phyloP scores from a whole-genome alignment of 2,888 invertebrate species.

The Epinotia brunnichana region DNA sequence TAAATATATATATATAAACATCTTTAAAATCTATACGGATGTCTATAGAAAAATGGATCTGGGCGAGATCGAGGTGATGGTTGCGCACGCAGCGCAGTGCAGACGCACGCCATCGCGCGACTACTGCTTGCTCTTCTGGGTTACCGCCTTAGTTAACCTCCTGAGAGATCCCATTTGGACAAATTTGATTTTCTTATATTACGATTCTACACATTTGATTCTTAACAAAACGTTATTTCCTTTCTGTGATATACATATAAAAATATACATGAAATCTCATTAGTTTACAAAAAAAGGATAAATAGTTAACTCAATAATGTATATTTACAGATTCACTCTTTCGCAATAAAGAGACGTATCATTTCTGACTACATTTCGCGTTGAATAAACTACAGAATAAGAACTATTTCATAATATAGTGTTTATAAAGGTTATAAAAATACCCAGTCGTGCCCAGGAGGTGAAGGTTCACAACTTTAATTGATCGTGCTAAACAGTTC shows the following conservation, averaged over 20 bases:
- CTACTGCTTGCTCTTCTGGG: conserved; percentile 3
- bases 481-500: conserved; percentile 31
- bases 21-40: conserved; percentile 18
- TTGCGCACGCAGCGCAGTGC: not conserved
- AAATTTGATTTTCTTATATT: not conserved
- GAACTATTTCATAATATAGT: conserved; percentile 20
- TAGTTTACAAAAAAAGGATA: conserved; percentile 8
- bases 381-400: conserved; percentile 17
- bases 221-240: not conserved
- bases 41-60: conserved; percentile 1
- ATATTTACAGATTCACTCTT: conserved; percentile 32
- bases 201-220: conserved; percentile 4
- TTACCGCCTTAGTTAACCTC: conserved; percentile 19
- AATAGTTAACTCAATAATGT: conserved; percentile 18
- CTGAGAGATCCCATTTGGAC: conserved; percentile 1
- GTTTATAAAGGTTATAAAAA: conserved; percentile 42
- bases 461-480: conserved; percentile 34
- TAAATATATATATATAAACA: conserved; percentile 30
- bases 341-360: conserved; percentile 9
- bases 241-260: conserved; percentile 22
- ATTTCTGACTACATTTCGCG: conserved; percentile 12
- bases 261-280: conserved; percentile 28
- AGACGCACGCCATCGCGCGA: not conserved
- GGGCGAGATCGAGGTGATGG: not conserved
- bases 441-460: conserved; percentile 39